A percentile compares a stretch with the other conserved stretches of the same genome.
phyloP scores from a whole-genome alignment of 1,140 invertebrate species.

The Gonatopus flavifemur region DNA sequence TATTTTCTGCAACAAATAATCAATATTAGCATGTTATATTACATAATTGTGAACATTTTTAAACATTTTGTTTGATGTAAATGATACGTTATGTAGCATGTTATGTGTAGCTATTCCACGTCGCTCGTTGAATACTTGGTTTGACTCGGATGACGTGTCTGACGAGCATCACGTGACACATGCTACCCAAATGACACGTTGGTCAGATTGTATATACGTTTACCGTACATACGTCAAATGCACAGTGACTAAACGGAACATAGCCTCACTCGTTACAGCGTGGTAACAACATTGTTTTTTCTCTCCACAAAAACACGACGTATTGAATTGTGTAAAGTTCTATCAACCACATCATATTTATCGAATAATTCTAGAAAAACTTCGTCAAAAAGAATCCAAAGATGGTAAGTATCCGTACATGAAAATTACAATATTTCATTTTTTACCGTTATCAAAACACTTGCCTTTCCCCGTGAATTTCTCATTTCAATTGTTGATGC shows the following conservation, averaged over 20 bases:
- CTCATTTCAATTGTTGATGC: no score
- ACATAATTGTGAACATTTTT: no score
- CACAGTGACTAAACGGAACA: constrained; percentile 10
- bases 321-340: not conserved
- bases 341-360: not conserved
- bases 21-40: no score
- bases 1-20: no score
- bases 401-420: constrained; percentile 14
- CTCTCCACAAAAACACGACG: not conserved
- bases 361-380: not conserved
- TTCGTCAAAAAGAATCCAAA: not conserved
- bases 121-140: no score
- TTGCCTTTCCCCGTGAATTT: no score
- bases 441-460: no score
- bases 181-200: constrained; percentile 23
- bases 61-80: no score
- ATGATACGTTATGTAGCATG: not conserved
- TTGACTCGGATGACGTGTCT: constrained; percentile 35
- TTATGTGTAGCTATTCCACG: not conserved
- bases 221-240: not conserved
- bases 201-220: no score
- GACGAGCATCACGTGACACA: constrained; percentile 21
- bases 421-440: not conserved
- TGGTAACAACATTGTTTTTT: not conserved
- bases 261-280: not conserved